phyloP scores from a whole-genome alignment of 1,140 invertebrate species.

The Dolichoris vasculosae region DNA sequence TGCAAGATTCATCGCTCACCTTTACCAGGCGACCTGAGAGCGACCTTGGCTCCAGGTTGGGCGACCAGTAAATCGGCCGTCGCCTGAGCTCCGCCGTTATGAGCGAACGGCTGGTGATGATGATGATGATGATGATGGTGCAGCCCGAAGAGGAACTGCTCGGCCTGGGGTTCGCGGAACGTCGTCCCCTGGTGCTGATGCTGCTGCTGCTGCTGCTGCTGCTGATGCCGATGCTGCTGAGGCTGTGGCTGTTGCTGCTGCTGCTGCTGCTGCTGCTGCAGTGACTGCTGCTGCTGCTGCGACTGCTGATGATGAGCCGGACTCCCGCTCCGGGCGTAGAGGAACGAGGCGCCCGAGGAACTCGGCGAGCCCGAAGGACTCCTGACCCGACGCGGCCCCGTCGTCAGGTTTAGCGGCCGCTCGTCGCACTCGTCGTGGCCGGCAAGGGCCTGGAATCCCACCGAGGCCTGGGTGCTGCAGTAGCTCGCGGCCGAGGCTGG shows the following conservation, averaged over 20 bases:
- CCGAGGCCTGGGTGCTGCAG: conserved; percentile 55
- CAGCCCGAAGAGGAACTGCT: conserved; percentile 58
- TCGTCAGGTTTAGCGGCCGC: conserved; percentile 59
- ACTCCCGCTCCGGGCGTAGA: conserved; percentile 54
- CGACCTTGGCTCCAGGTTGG: conserved; percentile 46
- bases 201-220: conserved; percentile 36
- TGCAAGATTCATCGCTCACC: conserved; percentile 67
- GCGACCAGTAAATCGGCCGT: conserved; percentile 53
- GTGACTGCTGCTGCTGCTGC: conserved; percentile 28
- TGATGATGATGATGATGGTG: conserved; percentile 58
- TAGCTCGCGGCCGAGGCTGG: conserved; percentile 59
- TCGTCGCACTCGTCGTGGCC: conserved; percentile 52
- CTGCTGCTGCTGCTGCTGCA: background rate
- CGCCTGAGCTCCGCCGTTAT: conserved; percentile 64
- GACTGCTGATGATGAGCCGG: conserved; percentile 47
- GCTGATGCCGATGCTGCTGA: background rate
- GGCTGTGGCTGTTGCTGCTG: conserved; percentile 51
- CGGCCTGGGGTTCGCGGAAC: conserved; percentile 61
- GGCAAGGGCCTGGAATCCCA: conserved; percentile 46
- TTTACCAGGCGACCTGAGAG: conserved; percentile 61
- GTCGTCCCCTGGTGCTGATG: conserved; percentile 56
- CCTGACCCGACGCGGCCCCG: conserved; percentile 57
- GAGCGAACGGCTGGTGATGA: conserved; percentile 59
- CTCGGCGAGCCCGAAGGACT: conserved; percentile 57
- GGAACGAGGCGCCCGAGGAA: conserved; percentile 43